Evolutionary conservation across 1,140 invertebrate genomes (phyloP), one percentile per base, ranked within the genome.

Genomic region (Antheraea mylitta): DNA sequence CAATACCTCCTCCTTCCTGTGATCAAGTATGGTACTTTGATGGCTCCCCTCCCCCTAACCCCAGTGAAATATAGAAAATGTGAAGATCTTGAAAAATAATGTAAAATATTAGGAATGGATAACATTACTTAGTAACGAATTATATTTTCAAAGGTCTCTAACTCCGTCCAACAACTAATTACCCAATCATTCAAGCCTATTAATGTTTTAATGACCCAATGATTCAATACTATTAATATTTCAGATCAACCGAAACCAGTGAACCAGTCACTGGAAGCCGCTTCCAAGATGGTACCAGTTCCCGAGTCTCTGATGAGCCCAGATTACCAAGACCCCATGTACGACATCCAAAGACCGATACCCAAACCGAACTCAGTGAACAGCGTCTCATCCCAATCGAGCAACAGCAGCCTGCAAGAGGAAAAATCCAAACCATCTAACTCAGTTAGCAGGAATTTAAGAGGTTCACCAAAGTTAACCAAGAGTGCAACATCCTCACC

Each of bases 261-360:
- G 7, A 94, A 94, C 76, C 95, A 95, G 77, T 96, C 96, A 3
- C 81, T 97, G 64, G 95, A 96, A 81, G 96, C 96, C 53, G 95
- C 96, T 58, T 96, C 96, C 0, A 97, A 97, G 89, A 95, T 97
- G 90, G 95, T 98, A 0, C 97, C 96, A 4, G 96, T 97, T 45
- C 96, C 96, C 9, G 97, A 98, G 81, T 96, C 96, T 0, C 89
- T 97, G 0, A 97, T 97, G 95, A 97, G 96, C 86, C 96, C 96
- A 3, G 96, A 97, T 86, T 96, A 96, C 80, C 92, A 92, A 60
- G 90, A 92, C 67, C 90, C 90, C 5, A 90, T 92, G 2, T 92
- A 87, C 67, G 90, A 92, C 66, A 90, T 92, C 38, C 90, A 90
- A 67, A 81, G 77, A 70, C 75, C 78, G 0, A 85, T 16, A 53